Evolutionary conservation across 2,113 vertebrate genomes (phyloP), one percentile per base, ranked within the genome.

Genomic region (Cisticola juncidis): DNA sequence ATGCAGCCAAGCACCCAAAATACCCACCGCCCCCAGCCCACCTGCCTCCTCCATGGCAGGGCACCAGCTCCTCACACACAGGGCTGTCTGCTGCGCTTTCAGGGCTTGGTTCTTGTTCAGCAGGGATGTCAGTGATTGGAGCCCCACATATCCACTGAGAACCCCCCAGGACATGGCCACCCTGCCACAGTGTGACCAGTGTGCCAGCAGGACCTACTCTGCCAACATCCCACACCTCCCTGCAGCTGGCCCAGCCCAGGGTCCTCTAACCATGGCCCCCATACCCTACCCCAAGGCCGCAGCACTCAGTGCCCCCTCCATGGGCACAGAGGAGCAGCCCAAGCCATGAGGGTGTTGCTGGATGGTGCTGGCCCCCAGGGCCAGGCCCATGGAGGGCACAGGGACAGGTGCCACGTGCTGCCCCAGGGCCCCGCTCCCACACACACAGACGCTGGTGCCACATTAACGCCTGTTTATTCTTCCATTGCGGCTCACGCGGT

Each of bases 121-220:
- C 16, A 6, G 19, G 23, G 9, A 81, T 12, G 15, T 29, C 6
- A 3, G 11, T 0, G 16, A 40, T 0, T 1, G 4, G 9, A 85
- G 57, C 12, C 50, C 5, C 1, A 10, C 11, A 24, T 16, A 48
- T 11, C 40, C 66, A n/a, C 36, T 0, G 6, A 65, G 50, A 20
- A 7, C 23, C 5, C 16, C 2, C 0, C 0, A 1, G 25, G 8
- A 23, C 28, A 78, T 0, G 0, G 42, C 14, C 1, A 1, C 42
- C 12, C 45, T 1, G 1, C 36, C 2, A 1, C 0, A 3, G 69
- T 1, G 6, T 3, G 14, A 60, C 24, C 44, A 48, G 14, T 0
- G 1, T 2, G 7, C 12, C 20, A 40, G 22, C 1, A 3, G 12
- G 29, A 21, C 33, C 25, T 22, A 5, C 42, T 38, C 22, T 0